Conservation (phyloP, 2,113 vertebrate species). For the Rafetus swinhoei region DNA sequence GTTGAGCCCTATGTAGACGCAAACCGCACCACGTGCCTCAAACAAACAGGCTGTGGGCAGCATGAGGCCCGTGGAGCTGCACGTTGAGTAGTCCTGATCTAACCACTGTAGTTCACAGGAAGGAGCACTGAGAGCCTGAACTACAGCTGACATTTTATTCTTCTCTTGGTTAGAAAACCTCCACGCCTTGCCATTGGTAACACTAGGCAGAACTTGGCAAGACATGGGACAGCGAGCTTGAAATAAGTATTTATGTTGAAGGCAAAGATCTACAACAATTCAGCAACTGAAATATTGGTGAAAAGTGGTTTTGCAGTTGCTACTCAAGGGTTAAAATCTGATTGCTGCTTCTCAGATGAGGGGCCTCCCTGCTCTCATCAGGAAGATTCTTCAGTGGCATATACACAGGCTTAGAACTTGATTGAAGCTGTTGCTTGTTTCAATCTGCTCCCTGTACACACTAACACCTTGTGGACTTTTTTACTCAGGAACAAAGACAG, state of each 20-base stretch:
- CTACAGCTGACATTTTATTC: neutral
- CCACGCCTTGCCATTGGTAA: neutral
- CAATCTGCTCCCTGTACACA: conserved; percentile 38
- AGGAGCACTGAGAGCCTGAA: neutral
- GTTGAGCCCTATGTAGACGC: no score
- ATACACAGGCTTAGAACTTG: conserved; percentile 56
- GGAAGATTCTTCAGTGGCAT: conserved; percentile 64
- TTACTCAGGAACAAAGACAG: conserved; percentile 76
- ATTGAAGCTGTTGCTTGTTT: conserved; percentile 75
- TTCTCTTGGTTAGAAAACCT: neutral
- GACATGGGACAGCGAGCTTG: rapidly evolving
- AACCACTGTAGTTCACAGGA: neutral
- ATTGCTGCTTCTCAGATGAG: conserved; percentile 67
- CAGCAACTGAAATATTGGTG: neutral
- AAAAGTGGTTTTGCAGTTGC: conserved; percentile 9
- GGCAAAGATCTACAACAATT: neutral
- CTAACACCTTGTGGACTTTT: conserved; percentile 61
- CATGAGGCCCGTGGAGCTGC: no score
- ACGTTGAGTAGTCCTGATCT: no score
- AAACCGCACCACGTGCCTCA: no score
- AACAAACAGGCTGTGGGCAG: no score
- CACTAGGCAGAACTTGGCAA: neutral
- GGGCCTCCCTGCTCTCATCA: conserved; percentile 61
- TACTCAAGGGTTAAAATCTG: conserved; percentile 56
- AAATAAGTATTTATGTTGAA: neutral